A percentile compares a stretch with the other conserved stretches of the same genome.
Evolutionary conservation across 2,888 invertebrate species (phyloP).

Genomic region (Agonum fuliginosum): DNA sequence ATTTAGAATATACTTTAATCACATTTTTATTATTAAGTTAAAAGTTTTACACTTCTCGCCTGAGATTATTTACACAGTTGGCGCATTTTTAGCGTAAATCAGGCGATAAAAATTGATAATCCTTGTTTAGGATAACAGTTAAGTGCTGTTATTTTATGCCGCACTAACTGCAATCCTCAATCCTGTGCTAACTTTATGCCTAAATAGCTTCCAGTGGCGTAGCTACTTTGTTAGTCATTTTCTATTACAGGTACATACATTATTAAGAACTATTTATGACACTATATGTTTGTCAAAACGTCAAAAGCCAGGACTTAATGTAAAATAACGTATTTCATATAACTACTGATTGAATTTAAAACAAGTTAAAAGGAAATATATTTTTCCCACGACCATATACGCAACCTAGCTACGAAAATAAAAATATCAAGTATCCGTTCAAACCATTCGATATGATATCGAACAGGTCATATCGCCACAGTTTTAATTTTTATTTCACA

Average conservation of each 20-base stretch:
- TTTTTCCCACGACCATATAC: too few relatives aligned
- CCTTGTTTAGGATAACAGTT: conserved; percentile 48
- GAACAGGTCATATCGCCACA: too few relatives aligned
- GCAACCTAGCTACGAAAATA: too few relatives aligned
- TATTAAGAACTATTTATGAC: neutral
- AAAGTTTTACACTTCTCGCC: conserved; percentile 10
- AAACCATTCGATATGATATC: too few relatives aligned
- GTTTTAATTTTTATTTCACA: too few relatives aligned
- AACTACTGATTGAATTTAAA: too few relatives aligned
- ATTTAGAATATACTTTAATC: conserved; percentile 36
- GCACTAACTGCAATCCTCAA: conserved; percentile 14
- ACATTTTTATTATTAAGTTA: conserved; percentile 25
- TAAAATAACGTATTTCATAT: too few relatives aligned
- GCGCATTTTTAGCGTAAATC: conserved; percentile 20
- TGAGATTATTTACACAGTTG: neutral
- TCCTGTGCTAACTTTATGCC: conserved; percentile 16
- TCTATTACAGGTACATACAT: neutral
- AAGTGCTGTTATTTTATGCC: conserved; percentile 12
- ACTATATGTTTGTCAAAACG: too few relatives aligned
- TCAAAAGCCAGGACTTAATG: too few relatives aligned
- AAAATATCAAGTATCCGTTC: too few relatives aligned
- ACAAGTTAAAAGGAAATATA: too few relatives aligned
- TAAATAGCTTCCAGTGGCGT: conserved; percentile 17
- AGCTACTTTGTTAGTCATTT: neutral
- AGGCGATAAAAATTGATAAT: conserved; percentile 43